Evolutionary conservation across 2,797 vertebrate genomes (phyloP).

Genomic region (Halcyon badia): DNA sequence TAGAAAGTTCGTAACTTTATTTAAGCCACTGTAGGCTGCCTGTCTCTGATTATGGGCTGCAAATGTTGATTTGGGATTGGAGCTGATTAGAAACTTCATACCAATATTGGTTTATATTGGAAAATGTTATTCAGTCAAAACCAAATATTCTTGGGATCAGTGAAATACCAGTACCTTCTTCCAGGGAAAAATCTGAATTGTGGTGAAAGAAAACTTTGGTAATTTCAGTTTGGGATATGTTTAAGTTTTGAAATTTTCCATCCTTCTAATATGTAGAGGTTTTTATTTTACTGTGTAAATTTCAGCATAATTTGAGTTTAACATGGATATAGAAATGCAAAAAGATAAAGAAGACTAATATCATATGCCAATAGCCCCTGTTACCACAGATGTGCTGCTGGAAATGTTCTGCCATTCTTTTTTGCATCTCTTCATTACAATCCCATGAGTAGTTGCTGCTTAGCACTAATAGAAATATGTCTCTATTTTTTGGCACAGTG

Average conservation of each 20-base stretch:
- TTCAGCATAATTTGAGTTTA: background rate
- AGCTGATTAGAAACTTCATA: background rate
- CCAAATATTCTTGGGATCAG: background rate
- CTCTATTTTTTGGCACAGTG: background rate
- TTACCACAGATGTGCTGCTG: constrained; percentile 27
- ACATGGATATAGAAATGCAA: background rate
- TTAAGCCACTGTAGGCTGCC: background rate
- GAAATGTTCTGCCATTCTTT: constrained; percentile 29
- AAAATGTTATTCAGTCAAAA: background rate
- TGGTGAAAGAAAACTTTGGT: background rate
- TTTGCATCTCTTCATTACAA: constrained; percentile 43
- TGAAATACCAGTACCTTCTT: background rate
- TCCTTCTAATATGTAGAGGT: background rate
- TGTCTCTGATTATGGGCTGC: background rate
- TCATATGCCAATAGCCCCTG: background rate
- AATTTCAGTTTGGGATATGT: background rate
- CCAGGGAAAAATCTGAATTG: background rate
- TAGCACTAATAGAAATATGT: background rate
- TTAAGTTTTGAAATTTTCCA: background rate
- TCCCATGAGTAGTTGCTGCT: constrained; percentile 7
- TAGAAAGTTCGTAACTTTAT: background rate
- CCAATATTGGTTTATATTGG: background rate
- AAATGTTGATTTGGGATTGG: background rate
- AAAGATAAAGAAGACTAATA: background rate
- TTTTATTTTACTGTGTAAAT: background rate